Evolutionary conservation across 2,888 invertebrate species (phyloP), one percentile per base, ranked within the genome.

Genomic region (Sphaerophoria rueppellii): DNA sequence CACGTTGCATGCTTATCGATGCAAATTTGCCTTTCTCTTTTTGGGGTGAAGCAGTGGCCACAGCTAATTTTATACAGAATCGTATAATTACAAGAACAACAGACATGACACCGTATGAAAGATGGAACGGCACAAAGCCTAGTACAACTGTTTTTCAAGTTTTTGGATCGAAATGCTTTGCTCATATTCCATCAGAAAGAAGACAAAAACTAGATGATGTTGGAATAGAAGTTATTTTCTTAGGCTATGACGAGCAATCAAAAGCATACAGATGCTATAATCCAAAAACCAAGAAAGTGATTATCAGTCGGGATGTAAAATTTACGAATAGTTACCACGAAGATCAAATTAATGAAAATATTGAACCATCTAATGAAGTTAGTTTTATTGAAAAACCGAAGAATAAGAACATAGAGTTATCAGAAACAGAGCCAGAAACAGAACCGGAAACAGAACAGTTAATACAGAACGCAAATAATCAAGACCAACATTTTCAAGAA

Each of bases 201-300:
- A 46, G 87, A 37, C 48, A 60, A 40, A 88, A 88, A 55, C 74
- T 87, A 46, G 88, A 88, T 52, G 11, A 52, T 48, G 79, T 34
- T 32, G 87, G 81, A 35, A 24, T 48, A 24, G 81, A 87, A 76
- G 79, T 82, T 76, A 73, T 87, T 67, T 87, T 88, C 54, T 14
- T 88, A 0, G 87, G 87, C 12, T 87, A 87, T 55, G 80, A 86
- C 50, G 50, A 73, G 12, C 50, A 86, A 4, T 88, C 87, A 16
- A 88, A 87, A 77, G 87, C 87, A 52, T 88, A 77, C 63, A 71
- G 88, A 43, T 81, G 86, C 37, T 86, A 67, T 46, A 46, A 79
- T 58, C 48, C 55, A 50, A 40, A 7, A 14, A 40, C 55, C 11
- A 60, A 60, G 12, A 76, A 70, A 54, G 34, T 87, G 6, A 61